A percentile compares a stretch with the other conserved stretches of the same genome.
Conservation (phyloP, 1,140 invertebrate species). For the Cecropterus lyciades region DNA sequence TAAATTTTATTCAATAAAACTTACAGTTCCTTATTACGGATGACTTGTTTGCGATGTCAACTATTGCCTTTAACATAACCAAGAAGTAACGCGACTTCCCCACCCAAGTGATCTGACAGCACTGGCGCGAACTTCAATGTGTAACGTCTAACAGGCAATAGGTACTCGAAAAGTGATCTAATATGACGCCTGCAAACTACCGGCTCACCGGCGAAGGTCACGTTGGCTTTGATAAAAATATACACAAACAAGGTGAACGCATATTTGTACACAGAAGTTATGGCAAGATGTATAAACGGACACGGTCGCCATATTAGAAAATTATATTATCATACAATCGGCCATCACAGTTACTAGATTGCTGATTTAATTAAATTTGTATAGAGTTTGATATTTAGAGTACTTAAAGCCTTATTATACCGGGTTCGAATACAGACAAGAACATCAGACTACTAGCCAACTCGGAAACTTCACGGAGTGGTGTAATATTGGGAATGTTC, state of each 20-base stretch:
- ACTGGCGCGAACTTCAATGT: neutral
- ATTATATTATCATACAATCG: too few species aligned
- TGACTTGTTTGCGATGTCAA: constrained; percentile 42
- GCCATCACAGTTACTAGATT: too few species aligned
- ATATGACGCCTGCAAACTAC: neutral
- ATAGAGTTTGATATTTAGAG: too few species aligned
- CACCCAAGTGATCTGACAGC: constrained; percentile 8
- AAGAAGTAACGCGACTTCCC: constrained; percentile 6
- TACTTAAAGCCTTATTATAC: too few species aligned
- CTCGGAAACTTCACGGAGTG: too few species aligned
- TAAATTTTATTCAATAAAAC: constrained; percentile 32
- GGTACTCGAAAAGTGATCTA: neutral
- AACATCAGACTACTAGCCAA: too few species aligned
- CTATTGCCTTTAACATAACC: constrained; percentile 58
- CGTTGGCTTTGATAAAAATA: neutral
- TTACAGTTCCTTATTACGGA: constrained; percentile 44
- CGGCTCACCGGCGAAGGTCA: neutral
- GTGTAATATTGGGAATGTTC: too few species aligned
- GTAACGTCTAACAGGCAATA: neutral
- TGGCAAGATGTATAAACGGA: too few species aligned
- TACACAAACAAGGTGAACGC: neutral
- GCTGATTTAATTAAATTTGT: too few species aligned
- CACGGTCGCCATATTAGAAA: too few species aligned
- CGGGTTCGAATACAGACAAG: too few species aligned
- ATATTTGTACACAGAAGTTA: too few species aligned